Base-by-base conservation (phyloP, 2,113 vertebrate genomes). In the Thymallus thymallus region DNA sequence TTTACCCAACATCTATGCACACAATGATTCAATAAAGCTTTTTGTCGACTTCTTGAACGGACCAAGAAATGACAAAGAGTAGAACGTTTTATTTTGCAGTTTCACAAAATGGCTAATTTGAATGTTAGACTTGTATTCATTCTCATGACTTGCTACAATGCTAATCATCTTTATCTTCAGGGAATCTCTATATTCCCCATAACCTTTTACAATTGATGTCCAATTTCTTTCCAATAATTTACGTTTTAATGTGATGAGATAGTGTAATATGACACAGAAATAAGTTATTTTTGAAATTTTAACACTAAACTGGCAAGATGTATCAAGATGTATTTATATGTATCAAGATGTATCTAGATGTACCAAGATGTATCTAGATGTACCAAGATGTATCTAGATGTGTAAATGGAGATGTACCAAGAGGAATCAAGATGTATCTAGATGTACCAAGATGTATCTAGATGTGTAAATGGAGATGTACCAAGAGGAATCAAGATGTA, bases 1-100 rank as follows among this genome's bases (percentile, higher is more conserved):
- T 41, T 41, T 87, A 89, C 91, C 80, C 93, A 92, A 81, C 93
- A 92, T 63, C 35, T 6, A 0, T 41, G 3, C 78, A 74, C 83
- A 74, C 76, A 55, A 82, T 69, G 75, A 74, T 80, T 82, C 79
- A 83, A 86, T 87, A 78, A 84, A 88, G 80, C 56, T 79, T 78
- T 85, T 79, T 83, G 2, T 46, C 62, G 71, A 82, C 85, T 68
- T 16, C 63, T 81, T 48, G 73, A 46, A 80, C 22, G 35, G 77
- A 83, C 5, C 26, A 48, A 32, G 12, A 68, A 26, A 46, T 51
- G 9, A n/a, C 20, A 2, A 68, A 86, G 72, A 30, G 71, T 72
- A 76, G 30, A 9, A 41, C 0, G 35, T 78, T 75, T 78, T 41
- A 41, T 41, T 10, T 41, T 7, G 2, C 2, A 10, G 35, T 41